Evolutionary conservation across 2,888 invertebrate genomes (phyloP).

Genomic region (Trissoscelio sp.): DNA sequence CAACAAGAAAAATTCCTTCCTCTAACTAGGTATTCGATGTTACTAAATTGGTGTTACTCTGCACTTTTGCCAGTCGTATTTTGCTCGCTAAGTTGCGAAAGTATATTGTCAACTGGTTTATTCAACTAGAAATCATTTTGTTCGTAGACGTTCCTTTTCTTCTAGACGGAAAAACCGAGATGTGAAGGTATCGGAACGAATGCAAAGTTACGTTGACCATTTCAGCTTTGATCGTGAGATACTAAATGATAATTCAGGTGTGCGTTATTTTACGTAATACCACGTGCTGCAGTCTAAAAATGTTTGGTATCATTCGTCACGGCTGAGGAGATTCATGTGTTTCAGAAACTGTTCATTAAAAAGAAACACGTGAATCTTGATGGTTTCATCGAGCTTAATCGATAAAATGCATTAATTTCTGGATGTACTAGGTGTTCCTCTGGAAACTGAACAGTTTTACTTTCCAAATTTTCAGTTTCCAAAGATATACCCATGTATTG

Average conservation of each 20-base stretch:
- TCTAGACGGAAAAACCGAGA: slow-evolving; percentile 10
- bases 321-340: neutral
- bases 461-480: no score
- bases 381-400: no score
- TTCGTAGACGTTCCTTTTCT: slow-evolving; percentile 16
- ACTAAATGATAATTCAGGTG: neutral
- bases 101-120: slow-evolving; percentile 27
- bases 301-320: neutral
- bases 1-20: slow-evolving; percentile 3
- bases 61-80: slow-evolving; percentile 31
- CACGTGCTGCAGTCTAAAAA: slow-evolving; percentile 1
- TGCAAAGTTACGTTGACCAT: slow-evolving; percentile 11
- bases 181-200: slow-evolving; percentile 6
- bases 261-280: neutral
- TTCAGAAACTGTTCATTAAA: neutral
- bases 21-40: no score
- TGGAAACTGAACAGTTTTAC: no score
- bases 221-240: neutral
- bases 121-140: slow-evolving; percentile 25
- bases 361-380: no score
- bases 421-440: no score
- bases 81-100: slow-evolving; percentile 37
- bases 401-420: no score
- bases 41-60: slow-evolving; percentile 19
- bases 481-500: no score